Evolutionary conservation across 1,140 invertebrate genomes (phyloP), one percentile per base, ranked within the genome.

Genomic region (Colletes latitarsis): DNA sequence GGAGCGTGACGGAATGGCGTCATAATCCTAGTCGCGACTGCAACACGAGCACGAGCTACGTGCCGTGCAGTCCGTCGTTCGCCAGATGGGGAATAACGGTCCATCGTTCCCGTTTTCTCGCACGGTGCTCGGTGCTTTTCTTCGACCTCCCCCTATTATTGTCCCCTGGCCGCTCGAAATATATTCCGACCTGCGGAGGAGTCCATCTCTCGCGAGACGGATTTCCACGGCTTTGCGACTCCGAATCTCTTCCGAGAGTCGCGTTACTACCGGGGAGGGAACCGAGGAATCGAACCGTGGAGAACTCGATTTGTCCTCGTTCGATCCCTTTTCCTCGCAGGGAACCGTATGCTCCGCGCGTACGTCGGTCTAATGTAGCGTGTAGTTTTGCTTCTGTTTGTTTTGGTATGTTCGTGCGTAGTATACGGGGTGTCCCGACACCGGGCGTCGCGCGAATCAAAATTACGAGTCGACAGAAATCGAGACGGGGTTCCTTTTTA

Each of bases 1-100:
- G 84, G 85, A 88, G 88, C 88, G 86, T 90, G 87, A 90, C 89
- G 87, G 80, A 88, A 83, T 89, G 85, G 90, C 89, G 88, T 90
- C 86, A 89, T 77, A 88, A 90, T 90, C 82, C 83, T 88, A 87
- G 88, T 73, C 62, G 66, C 71, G 80, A 75, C 77, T 78, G 77
- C 67, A 70, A 80, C 49, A 46, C 72, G 49, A 77, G 62, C 55
- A 41, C 43, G 73, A 77, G 76, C 77, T 74, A 71, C 75, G 30
- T 30, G 80, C 67, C 64, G 63, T 86, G 82, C 9, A 30, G 82
- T 74, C 81, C 81, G 82, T 77, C 75, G 74, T 82, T 77, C 75
- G 74, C 84, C 84, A 87, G 89, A 90, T 90, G 89, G 84, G 46
- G 43, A 78, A 89, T 90, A 90, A 90, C 89, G 89, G 89, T 90